Base-by-base conservation (phyloP, 1,140 invertebrate species). In the Rhagoletis zephyria region DNA sequence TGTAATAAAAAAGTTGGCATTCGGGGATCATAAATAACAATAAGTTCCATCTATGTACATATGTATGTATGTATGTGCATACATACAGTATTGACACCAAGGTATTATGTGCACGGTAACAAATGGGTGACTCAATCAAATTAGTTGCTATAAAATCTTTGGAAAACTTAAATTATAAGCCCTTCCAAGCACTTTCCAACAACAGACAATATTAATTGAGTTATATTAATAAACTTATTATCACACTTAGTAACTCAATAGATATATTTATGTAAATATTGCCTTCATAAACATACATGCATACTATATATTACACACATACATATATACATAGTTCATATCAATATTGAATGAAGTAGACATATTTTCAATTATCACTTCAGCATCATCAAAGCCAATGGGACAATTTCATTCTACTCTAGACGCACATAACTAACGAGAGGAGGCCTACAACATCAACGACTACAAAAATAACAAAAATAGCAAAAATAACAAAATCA, bases 331-430 rank as follows among this genome's bases (percentile, higher is more conserved):
- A 45, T 42, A 70, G 51, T 2, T 10, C 51, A 14, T 12, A 5
- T 48, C 42, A 70, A 16, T 10, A 70, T 4, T 48, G 67, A 45
- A 14, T 45, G 67, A 45, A 16, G 42, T 74, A 48, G 40, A 45
- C 40, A 74, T 74, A 74, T 74, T 74, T 74, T 74, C 67, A 74
- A 74, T 74, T 74, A 74, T n/a, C 42, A 48, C 67, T 74, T 74
- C 14, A 74, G 3, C 67, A 45, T 16, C 1, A 74, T 14, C 67
- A 74, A 74, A 12, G 67, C 4, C 42, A 48, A 48, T 12, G 16
- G 67, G 0, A 74, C 40, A 45, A 42, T 67, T 67, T 40, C 65
- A 67, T 40, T 67, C 16, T 74, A 74, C 67, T 2, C 14, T n/a
- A 48, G 14, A n/a, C 42, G 67, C 67, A 74, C 67, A 74, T 74